Conservation (phyloP, 2,797 vertebrate species). For the Parauchenoglanis punctatus region DNA sequence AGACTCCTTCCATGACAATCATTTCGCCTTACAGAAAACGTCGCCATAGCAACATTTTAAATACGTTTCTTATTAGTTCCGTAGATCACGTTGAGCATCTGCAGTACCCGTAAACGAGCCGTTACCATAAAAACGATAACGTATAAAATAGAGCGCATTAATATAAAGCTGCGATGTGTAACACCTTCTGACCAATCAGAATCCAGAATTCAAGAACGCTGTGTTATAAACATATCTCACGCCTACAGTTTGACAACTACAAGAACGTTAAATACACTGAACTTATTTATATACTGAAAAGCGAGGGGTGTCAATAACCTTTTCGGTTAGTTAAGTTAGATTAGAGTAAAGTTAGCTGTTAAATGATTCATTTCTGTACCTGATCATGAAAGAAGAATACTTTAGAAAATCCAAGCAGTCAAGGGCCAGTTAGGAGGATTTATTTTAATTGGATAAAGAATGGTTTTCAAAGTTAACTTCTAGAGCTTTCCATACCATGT, state of each 20-base stretch:
- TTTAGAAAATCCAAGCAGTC: not conserved
- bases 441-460: no score
- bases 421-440: no score
- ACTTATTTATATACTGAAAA: not conserved
- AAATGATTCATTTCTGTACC: not conserved
- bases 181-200: not conserved
- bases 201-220: not conserved
- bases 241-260: not conserved
- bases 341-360: not conserved
- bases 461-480: no score
- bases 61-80: no score
- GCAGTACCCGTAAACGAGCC: not conserved
- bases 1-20: not conserved
- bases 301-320: no score
- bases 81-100: not conserved
- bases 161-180: not conserved
- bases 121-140: not conserved
- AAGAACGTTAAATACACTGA: not conserved
- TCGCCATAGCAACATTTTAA: not conserved
- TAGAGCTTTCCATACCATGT: no score
- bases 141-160: not conserved
- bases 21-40: not conserved
- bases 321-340: not conserved
- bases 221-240: not conserved
- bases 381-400: not conserved